Percentiles rank a stretch among this genome's conserved stretches.
Conservation (phyloP, 2,888 invertebrate genomes). For the Scaeva pyrastri region DNA sequence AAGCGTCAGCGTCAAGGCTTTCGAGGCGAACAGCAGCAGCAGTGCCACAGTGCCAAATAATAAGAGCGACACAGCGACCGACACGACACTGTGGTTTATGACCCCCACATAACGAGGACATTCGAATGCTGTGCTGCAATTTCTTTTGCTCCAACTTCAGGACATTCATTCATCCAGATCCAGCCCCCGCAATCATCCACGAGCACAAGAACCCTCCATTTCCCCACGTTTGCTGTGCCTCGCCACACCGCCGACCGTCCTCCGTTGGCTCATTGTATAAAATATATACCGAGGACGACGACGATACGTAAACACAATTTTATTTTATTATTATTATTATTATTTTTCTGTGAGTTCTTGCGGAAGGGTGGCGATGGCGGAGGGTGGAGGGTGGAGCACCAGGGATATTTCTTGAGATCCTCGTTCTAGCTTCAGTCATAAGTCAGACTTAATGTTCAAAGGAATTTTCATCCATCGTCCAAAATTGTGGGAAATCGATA, state of each 20-base stretch:
- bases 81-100: slow-evolving; percentile 75
- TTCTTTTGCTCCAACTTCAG: slow-evolving; percentile 71
- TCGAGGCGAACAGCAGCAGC: slow-evolving; percentile 17
- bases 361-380: too few relatives aligned
- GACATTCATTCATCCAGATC: slow-evolving; percentile 54
- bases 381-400: slow-evolving; percentile 5
- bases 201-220: slow-evolving; percentile 27
- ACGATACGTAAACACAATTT: slow-evolving; percentile 77
- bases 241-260: too few relatives aligned
- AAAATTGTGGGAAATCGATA: slow-evolving; percentile 80
- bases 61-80: slow-evolving; percentile 46
- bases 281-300: slow-evolving; percentile 28
- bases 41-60: slow-evolving; percentile 31
- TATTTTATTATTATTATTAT: slow-evolving; percentile 79
- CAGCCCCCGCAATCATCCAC: slow-evolving; percentile 70
- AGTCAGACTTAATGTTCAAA: slow-evolving; percentile 79
- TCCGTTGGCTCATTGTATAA: slow-evolving; percentile 38
- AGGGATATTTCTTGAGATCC: slow-evolving; percentile 64
- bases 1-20: slow-evolving; percentile 47
- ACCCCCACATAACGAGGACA: slow-evolving; percentile 75
- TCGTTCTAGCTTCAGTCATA: slow-evolving; percentile 76
- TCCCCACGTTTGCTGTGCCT: not conserved
- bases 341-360: slow-evolving; percentile 77
- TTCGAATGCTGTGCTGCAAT: slow-evolving; percentile 77
- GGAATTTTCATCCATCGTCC: slow-evolving; percentile 77